These are phyloP conservation scores for Pomacea maculata DNA, from an alignment of 1,140 invertebrate genomes.

Conservation along the genomic window DNA sequence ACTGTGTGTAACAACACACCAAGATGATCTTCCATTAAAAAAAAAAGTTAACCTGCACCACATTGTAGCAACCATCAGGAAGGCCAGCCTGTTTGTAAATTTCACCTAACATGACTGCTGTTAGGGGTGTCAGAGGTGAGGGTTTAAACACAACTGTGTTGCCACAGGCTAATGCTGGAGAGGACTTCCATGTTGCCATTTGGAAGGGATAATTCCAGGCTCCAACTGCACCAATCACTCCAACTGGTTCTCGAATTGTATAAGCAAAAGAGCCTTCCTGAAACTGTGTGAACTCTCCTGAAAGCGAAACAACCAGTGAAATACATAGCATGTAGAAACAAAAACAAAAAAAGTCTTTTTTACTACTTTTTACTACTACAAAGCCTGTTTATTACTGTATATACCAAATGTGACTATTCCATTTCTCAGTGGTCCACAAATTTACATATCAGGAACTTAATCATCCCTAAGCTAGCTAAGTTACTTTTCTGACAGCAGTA, in stretches of 20 bases:
- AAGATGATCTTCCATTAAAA: too few species aligned
- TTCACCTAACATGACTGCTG: slow-evolving; percentile 69
- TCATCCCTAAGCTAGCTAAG: too few species aligned
- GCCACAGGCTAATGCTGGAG: slow-evolving; percentile 71
- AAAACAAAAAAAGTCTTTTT: background rate
- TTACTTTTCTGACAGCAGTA: too few species aligned
- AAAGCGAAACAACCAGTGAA: background rate
- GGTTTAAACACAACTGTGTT: slow-evolving; percentile 71
- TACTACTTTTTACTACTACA: background rate
- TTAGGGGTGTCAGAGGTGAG: slow-evolving; percentile 69
- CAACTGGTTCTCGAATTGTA: slow-evolving; percentile 68
- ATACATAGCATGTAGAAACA: background rate
- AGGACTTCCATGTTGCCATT: slow-evolving; percentile 68
- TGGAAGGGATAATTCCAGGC: slow-evolving; percentile 74
- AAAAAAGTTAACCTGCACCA: slow-evolving; percentile 66
- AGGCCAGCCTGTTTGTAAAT: slow-evolving; percentile 68
- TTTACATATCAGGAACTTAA: background rate
- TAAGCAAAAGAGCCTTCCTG: slow-evolving; percentile 64
- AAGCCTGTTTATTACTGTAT: background rate
- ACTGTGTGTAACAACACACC: too few species aligned
- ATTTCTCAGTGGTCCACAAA: background rate
- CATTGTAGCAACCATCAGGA: slow-evolving; percentile 69
- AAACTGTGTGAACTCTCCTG: slow-evolving; percentile 63
- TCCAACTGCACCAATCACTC: slow-evolving; percentile 70
- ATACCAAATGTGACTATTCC: background rate